Base-by-base conservation (phyloP, 2,113 vertebrate genomes). In the Proterorhinus semilunaris region DNA sequence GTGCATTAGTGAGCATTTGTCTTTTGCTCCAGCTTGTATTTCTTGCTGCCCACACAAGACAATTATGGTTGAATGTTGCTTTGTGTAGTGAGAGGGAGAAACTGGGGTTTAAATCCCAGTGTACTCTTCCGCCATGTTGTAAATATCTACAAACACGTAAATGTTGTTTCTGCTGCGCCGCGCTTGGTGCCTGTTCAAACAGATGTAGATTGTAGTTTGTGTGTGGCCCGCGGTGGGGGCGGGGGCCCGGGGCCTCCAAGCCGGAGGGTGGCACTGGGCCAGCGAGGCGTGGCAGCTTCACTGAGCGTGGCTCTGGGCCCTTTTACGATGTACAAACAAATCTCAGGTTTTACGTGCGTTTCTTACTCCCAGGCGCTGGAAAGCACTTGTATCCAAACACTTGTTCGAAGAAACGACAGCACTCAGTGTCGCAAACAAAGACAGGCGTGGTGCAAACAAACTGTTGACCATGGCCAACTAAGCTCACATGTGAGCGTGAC, bases 181-280 rank as follows among this genome's bases (percentile, higher is more conserved):
- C 52, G n/a, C 17, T 27, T 59, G 9, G 43, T 21, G 61, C 45
- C 45, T 63, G 61, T 63, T 48, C 62, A 63, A 27, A 63, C 62
- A 63, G 62, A 61, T 61, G 58, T 61, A 43, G 58, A 61, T 61
- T 61, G 58, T 44, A 44, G 58, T 61, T 62, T 62, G 62, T 48
- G 21, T 15, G 15, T 17, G 55, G 67, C 55, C 54, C 48, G 46
- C 58, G 47, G 55, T 62, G 58, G 48, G 6, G 43, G 59, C 42
- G 44, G n/a, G 58, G 49, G 42, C 11, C 48, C 17, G 86, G 81
- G 86, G 80, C 82, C 86, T 83, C 76, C 66, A 63, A 70, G 78
- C 88, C 83, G 77, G 77, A 76, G 74, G 62, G 68, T 79, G 47
- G 72, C 62, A 55, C 70, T 67, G 70, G 61, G 79, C 68, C 72